Base-by-base conservation (phyloP, 2,888 invertebrate genomes). In the Drosophila quinaria region DNA sequence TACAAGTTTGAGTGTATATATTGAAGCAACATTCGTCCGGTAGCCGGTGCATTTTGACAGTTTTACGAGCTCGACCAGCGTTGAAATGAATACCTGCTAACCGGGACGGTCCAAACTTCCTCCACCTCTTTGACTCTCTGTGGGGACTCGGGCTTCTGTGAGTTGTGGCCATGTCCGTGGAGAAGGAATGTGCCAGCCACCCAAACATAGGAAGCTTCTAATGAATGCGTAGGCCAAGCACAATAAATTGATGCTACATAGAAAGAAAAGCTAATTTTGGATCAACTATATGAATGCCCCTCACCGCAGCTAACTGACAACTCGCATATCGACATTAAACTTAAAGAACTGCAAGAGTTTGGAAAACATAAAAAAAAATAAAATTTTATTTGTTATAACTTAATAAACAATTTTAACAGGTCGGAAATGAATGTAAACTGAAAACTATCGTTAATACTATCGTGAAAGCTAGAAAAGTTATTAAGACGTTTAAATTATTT, bases 21-120 rank as follows among this genome's bases (percentile, higher is more conserved):
- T 58, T 35, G 49, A 35, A 22, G 52, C 58, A 65, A 50, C 58
- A 64, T 65, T 70, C 73, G 79, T 83, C 81, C 89, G 74, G 84
- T 85, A 85, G 84, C 88, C 85, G 80, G 88, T 89, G 86, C 83
- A 87, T 87, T 87, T 89, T 89, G 86, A 87, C 90, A 87, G 88
- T 89, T 87, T 87, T 87, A 87, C 88, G 90, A 89, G 90, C 88
- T 86, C 90, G 74, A 42, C 37, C 76, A 69, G 86, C 72, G 74
- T 71, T 89, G 90, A 89, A 89, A 87, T 85, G 89, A 89, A 85
- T 89, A 87, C 90, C 86, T 87, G 62, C 68, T 42, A 37, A n/a
- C 54, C 37, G 44, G 59, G 60, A 46, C 31, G 42, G 15, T 42
- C 11, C 37, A 29, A 19, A 50, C 41, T 11, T 15, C n/a, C 13